Base-by-base conservation (phyloP, 2,888 invertebrate species). In the Ametastegia equiseti region DNA sequence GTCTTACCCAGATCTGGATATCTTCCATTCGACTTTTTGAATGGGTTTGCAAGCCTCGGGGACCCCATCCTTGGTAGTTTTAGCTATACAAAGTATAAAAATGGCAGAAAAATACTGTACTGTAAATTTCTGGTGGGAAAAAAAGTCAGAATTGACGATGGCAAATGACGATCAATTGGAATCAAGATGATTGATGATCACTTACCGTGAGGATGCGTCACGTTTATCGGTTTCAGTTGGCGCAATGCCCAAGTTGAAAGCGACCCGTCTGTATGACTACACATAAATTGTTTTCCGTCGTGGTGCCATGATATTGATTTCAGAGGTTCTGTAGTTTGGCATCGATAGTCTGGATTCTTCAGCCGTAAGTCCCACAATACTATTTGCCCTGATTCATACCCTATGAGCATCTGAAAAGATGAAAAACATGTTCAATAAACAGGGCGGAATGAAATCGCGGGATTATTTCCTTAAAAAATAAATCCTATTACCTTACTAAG, bases 211-310 rank as follows among this genome's bases (percentile, higher is more conserved):
- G 99, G 99, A 93, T 96, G 97, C 80, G 96, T 95, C 89, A 97
- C 94, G 88, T 95, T 96, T 87, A 95, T 93, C 60, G 98, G 97
- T 91, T 97, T 95, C 80, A 94, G 93, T 86, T 95, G 95, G 89
- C 96, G 95, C 83, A 97, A 93, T 89, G 95, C 96, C 99, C 99
- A 99, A 80, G 98, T 97, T 87, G 97, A 97, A 83, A 99, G 94
- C 82, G 98, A 98, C 83, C 99, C 99, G 93, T 99, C 99, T 60
- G 95, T 95, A 92, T 99, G 99, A 88, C 98, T 97, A 87, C 96
- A 96, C 96, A 99, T 97, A 92, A 99, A 97, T 92, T 97, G 97
- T 93, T 98, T 98, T 85, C 99, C 99, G 93, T 99, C 99, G 93
- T 97, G 96, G 92, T 99, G 98, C 99, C 99, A 99, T 84, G 97